Base-by-base conservation (phyloP, 1,140 invertebrate species). In the Megathymus violae region DNA sequence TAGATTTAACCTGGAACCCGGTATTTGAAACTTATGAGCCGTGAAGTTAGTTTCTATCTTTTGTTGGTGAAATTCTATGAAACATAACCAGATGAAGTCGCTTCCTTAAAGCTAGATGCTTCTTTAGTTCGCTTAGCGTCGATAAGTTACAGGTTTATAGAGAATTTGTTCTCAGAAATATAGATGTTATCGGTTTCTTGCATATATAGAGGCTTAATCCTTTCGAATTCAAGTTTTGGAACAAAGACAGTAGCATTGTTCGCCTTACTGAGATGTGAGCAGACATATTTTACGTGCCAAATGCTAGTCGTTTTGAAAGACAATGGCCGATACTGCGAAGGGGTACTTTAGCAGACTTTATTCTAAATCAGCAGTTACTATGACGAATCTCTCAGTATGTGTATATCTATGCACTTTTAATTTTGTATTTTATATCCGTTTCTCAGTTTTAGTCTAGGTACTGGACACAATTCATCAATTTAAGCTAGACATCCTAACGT, bases 241-340 rank as follows among this genome's bases (percentile, higher is more conserved):
- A 84, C 80, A 78, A 76, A 78, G 71, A 61, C 71, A 67, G 74
- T 71, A 56, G 77, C 73, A 85, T 85, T 85, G 85, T 85, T 63
- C 46, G 58, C 73, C 74, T 77, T 74, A 72, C 76, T 74, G 77
- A 78, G 59, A 70, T 69, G 72, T 76, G 76, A 73, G 70, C 61
- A 80, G 73, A 69, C 64, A 81, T 77, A 71, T 52, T 72, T 69
- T 59, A 71, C 76, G 74, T 77, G 75, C 78, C 78, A 74, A 73
- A 64, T 67, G 34, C 62, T 68, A 62, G 54, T 74, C 67, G 64
- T 58, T 63, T 63, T 52, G 31, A 64, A 52, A 65, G 58, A 71
- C 67, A 71, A 58, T 58, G 52, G 52, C 22, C 34, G 17, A 60
- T 54, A 44, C 31, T 1, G n/a, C 17, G 19, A 17, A 15, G 40